Evolutionary conservation across 2,113 vertebrate genomes (phyloP), one percentile per base, ranked within the genome.

Genomic region (Promerops cafer): DNA sequence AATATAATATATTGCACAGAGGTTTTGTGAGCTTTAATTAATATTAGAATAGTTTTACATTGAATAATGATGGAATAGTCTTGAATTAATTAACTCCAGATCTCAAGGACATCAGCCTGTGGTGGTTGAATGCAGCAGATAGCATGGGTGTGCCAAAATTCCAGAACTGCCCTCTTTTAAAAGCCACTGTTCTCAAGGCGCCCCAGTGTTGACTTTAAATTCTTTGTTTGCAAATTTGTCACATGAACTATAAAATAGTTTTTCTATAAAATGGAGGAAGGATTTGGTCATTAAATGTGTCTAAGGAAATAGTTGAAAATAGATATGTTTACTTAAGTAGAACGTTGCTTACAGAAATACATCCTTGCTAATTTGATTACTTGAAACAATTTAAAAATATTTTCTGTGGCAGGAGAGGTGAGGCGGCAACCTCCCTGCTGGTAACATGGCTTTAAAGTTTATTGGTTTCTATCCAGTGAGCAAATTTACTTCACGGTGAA

Each of bases 11-110:
- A 60, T 86, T 70, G 39, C 56, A 79, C 44, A 37, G 81, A 89
- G 61, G 61, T 45, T 81, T 94, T 87, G 64, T 71, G 78, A 76
- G 65, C n/a, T 94, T 92, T 91, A 94, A 87, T 91, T 96, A 92
- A 87, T 76, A 61, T 74, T 84, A 68, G 65, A 92, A 86, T 87
- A 71, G 57, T 89, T 93, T 87, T 78, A 57, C 68, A 40, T 89
- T 92, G 74, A 65, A 88, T 83, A 86, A 87, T 71, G 44, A 63
- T 81, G n/a, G 45, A 87, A 39, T 78, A 63, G 60, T 59, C 72
- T 91, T 75, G 35, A 59, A 30, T 89, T 96, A 94, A 95, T 93
- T 87, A 90, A 63, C 28, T 90, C 33, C 22, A 60, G 61, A 71
- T 90, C 74, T 85, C 85, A 79, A 83, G 87, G 93, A 85, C 66